Conservation (phyloP, 2,888 invertebrate genomes). For the Elysia crispata region DNA sequence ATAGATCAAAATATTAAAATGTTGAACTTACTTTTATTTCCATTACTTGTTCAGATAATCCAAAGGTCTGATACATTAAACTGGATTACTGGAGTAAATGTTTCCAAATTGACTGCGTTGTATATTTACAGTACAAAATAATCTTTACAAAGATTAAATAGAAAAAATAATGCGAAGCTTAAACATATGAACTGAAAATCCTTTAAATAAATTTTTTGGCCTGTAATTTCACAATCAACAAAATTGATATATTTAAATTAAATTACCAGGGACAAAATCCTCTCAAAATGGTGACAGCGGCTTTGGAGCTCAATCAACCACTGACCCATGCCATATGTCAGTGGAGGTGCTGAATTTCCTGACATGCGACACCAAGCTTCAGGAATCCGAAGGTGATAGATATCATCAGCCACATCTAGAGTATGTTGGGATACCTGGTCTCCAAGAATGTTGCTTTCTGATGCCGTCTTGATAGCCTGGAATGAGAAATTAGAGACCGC, state of each 20-base stretch:
- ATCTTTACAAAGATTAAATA: background rate
- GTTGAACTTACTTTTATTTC: too few species aligned
- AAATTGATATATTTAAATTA: too few species aligned
- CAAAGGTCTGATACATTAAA: too few species aligned
- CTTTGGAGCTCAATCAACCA: conserved; percentile 74
- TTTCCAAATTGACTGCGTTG: too few species aligned
- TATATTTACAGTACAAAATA: background rate
- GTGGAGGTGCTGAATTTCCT: conserved; percentile 73
- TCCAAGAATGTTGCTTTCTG: conserved; percentile 71
- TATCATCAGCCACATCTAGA: conserved; percentile 73
- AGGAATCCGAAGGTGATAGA: conserved; percentile 74
- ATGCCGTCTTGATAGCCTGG: conserved; percentile 73
- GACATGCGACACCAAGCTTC: conserved; percentile 72
- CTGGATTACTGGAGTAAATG: too few species aligned
- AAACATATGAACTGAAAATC: too few species aligned
- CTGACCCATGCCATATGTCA: conserved; percentile 70
- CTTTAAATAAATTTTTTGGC: too few species aligned
- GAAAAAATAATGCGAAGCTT: too few species aligned
- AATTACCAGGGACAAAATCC: conserved; percentile 66
- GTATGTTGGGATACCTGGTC: conserved; percentile 70
- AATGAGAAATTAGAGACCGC: conserved; percentile 18
- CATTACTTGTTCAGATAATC: too few species aligned
- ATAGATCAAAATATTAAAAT: too few species aligned
- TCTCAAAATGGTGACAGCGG: conserved; percentile 75
- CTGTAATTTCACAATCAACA: too few species aligned